Evolutionary conservation across 2,797 vertebrate species (phyloP), one percentile per base, ranked within the genome.

Genomic region (Allobates femoralis): DNA sequence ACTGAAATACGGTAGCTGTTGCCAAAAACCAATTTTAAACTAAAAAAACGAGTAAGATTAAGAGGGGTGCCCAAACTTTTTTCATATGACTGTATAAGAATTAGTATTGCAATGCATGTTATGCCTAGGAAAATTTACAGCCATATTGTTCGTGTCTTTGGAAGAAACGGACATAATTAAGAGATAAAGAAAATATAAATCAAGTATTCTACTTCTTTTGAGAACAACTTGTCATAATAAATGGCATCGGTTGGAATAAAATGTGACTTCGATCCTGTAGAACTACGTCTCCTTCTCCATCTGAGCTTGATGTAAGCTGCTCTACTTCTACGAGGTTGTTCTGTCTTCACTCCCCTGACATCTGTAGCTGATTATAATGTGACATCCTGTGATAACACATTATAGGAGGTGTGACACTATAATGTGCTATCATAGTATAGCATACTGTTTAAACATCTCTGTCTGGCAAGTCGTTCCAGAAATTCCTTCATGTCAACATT

Each of bases 361-460:
- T 75, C 2, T 60, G 71, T 60, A 28, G 55, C 81, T 46, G 26
- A 58, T 46, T 62, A 37, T 60, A 83, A 83, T 60, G 81, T 83
- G 81, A 37, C 41, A 83, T 60, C 56, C 55, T 74, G 53, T 60
- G 62, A 73, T 62, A 30, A 37, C 81, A 83, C 81, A 74, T 83
- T 83, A 74, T 71, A 46, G 32, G 28, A 83, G n/a, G 67, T 83
- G 81, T 83, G 41, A 74, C 56, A 41, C 81, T 46, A 60, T 83
- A 74, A 83, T 73, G n/a, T 60, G 53, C 26, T 56, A 32, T 83
- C 69, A 62, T 41, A 50, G 5, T 83, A 41, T 83, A 34, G 56
- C 81, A 82, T 64, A 37, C 66, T 34, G 30, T 26, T 23, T 82
- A 71, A 69, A 55, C 50, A 41, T 55, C 51, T 71, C 34, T 53